phyloP scores from a whole-genome alignment of 1,140 invertebrate genomes.

The Zelostemma sp. region DNA sequence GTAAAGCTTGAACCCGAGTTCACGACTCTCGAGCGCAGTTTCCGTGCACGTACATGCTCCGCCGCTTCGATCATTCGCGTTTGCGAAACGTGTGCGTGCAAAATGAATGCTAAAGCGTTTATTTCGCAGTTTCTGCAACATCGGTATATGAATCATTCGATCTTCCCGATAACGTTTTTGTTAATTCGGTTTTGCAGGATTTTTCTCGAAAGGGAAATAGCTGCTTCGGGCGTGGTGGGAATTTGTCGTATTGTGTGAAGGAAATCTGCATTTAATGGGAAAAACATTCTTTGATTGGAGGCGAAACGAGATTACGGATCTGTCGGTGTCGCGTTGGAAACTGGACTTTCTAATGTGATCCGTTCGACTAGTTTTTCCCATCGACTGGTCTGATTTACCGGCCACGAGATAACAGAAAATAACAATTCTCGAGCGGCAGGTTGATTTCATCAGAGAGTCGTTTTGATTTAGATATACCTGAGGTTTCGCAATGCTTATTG shows the following conservation, averaged over 20 bases:
- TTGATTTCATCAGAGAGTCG: slow-evolving; percentile 31
- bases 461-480: neutral
- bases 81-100: slow-evolving; percentile 5
- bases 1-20: slow-evolving; percentile 58
- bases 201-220: too few species aligned
- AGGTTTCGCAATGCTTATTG: neutral
- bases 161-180: too few species aligned
- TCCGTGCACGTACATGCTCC: slow-evolving; percentile 12
- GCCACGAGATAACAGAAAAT: slow-evolving; percentile 13
- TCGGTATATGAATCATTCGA: too few species aligned
- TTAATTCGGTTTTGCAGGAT: too few species aligned
- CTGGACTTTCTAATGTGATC: slow-evolving; percentile 50
- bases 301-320: slow-evolving; percentile 38
- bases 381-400: slow-evolving; percentile 23
- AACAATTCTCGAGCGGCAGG: slow-evolving; percentile 34
- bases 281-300: slow-evolving; percentile 24
- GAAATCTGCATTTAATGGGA: slow-evolving; percentile 17
- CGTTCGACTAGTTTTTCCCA: slow-evolving; percentile 45
- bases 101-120: neutral
- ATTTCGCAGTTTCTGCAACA: too few species aligned
- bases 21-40: slow-evolving; percentile 42
- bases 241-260: neutral
- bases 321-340: slow-evolving; percentile 33
- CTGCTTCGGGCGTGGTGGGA: neutral
- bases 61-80: too few species aligned